Evolutionary conservation across 2,888 invertebrate species (phyloP).

Genomic region (Prosopocoilus inquinatus): DNA sequence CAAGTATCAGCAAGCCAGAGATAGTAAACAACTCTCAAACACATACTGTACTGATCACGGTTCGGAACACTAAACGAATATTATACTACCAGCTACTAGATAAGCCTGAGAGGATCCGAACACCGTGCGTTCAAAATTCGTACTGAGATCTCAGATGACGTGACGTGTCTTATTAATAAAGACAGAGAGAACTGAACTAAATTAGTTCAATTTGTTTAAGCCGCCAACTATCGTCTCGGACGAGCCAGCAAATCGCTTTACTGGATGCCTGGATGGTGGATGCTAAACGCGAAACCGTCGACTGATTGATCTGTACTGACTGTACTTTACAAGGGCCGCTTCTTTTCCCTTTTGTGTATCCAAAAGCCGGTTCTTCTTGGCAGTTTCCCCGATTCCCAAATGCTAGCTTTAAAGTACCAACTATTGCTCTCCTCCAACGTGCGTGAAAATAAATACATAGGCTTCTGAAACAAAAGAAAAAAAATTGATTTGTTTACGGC

Average conservation of each 20-base stretch:
- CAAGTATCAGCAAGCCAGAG: slow-evolving; percentile 16
- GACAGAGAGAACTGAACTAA: slow-evolving; percentile 12
- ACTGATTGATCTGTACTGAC: background rate
- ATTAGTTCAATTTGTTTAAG: slow-evolving; percentile 17
- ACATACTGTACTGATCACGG: slow-evolving; percentile 12
- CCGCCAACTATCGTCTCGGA: slow-evolving; percentile 8
- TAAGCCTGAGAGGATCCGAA: background rate
- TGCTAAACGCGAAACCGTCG: background rate
- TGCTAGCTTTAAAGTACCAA: slow-evolving; percentile 33
- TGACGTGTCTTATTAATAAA: slow-evolving; percentile 13
- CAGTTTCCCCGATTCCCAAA: slow-evolving; percentile 34
- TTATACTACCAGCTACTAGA: too few relatives aligned
- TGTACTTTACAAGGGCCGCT: slow-evolving; percentile 31
- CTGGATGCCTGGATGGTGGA: too few relatives aligned
- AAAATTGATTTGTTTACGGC: background rate
- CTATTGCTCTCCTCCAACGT: slow-evolving; percentile 14
- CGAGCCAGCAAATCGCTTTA: background rate
- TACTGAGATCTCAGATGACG: slow-evolving; percentile 13
- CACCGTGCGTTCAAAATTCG: slow-evolving; percentile 2
- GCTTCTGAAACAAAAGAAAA: slow-evolving; percentile 38
- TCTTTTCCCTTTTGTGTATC: slow-evolving; percentile 46
- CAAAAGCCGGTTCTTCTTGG: slow-evolving; percentile 42
- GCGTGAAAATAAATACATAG: slow-evolving; percentile 37
- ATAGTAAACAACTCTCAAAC: slow-evolving; percentile 10
- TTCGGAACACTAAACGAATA: too few relatives aligned